Base-by-base conservation (phyloP, 2,888 invertebrate genomes). In the Flexamia atlantica region DNA sequence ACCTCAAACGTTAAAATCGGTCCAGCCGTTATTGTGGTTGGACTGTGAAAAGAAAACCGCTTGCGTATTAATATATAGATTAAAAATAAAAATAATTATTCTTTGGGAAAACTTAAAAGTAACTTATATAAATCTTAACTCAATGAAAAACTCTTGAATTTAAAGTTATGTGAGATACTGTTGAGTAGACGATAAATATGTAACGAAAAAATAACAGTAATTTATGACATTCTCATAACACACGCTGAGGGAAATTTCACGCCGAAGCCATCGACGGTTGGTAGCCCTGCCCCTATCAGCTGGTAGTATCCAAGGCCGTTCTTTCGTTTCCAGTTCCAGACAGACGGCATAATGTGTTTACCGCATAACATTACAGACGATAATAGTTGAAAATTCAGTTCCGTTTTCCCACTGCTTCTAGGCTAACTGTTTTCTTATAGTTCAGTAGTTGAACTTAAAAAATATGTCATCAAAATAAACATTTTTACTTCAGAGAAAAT, bases 221-320 rank as follows among this genome's bases (percentile, higher is more conserved):
- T n/a, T n/a, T n/a, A n/a, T n/a, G n/a, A n/a, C n/a, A n/a, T n/a
- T n/a, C n/a, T n/a, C n/a, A n/a, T n/a, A n/a, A n/a, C n/a, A n/a
- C n/a, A n/a, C n/a, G n/a, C n/a, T n/a, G n/a, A 64, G 64, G 64
- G 28, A 64, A 28, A 64, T 64, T 64, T 64, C 25, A 10, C 23
- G 4, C 10, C 14, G 28, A 3, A 1, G 12, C 2, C 12, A 14
- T 28, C 14, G 64, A 64, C 28, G 64, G 28, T 28, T 64, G 64
- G 64, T 30, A 28, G 30, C 14, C 28, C 64, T 64, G 64, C 28
- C 20, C 64, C 14, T 64, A 64, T 64, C 64, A 64, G 64, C 64
- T 64, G 64, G 9, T 28, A 12, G 64, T 64, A 57, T 64, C 64
- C 64, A 64, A 64, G 64, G 64, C 30, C 64, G 64, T 28, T 64